These are phyloP conservation scores for Protosalanx chinensis DNA, from an alignment of 2,797 vertebrate genomes.

Conservation along the genomic window DNA sequence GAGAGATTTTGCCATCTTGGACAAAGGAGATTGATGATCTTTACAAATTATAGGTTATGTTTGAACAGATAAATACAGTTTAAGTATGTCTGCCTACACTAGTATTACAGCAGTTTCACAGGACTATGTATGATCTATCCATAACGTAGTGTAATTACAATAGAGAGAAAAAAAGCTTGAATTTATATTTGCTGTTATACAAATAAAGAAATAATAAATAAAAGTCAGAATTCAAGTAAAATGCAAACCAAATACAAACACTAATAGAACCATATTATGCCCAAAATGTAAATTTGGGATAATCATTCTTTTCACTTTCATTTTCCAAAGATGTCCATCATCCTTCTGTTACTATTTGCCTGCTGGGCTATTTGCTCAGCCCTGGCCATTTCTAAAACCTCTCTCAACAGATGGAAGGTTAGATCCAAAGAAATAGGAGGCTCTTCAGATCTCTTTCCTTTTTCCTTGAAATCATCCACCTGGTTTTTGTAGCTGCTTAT, in stretches of 20 bases:
- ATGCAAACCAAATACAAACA: conserved; percentile 47
- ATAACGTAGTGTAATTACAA: conserved; percentile 16
- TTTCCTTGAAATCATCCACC: conserved; percentile 46
- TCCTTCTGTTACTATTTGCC: conserved; percentile 84
- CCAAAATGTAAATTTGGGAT: conserved; percentile 66
- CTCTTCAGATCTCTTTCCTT: conserved; percentile 72
- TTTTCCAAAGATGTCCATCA: conserved; percentile 87
- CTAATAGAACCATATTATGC: conserved; percentile 65
- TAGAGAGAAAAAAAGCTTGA: conserved; percentile 2
- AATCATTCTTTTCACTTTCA: conserved; percentile 53
- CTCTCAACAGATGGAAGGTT: conserved; percentile 87
- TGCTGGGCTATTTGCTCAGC: conserved; percentile 84
- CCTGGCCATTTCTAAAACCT: conserved; percentile 86
- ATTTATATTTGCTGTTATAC: conserved; percentile 1
- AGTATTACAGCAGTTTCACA: conserved; percentile 24
- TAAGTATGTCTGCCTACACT: conserved; percentile 6
- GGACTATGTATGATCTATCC: conserved; percentile 12
- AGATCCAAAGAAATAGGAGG: conserved; percentile 87
- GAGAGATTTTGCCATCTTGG: conserved; percentile 8
- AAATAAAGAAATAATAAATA: conserved; percentile 49
- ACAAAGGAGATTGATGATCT: conserved; percentile 15
- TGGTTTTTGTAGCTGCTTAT: conserved; percentile 37
- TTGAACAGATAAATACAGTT: background rate
- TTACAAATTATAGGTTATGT: conserved; percentile 16
- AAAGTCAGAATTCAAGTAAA: background rate